These are phyloP conservation scores for Lethenteron camtschaticum DNA, from an alignment of 2,113 vertebrate genomes.

Conservation along the genomic window DNA sequence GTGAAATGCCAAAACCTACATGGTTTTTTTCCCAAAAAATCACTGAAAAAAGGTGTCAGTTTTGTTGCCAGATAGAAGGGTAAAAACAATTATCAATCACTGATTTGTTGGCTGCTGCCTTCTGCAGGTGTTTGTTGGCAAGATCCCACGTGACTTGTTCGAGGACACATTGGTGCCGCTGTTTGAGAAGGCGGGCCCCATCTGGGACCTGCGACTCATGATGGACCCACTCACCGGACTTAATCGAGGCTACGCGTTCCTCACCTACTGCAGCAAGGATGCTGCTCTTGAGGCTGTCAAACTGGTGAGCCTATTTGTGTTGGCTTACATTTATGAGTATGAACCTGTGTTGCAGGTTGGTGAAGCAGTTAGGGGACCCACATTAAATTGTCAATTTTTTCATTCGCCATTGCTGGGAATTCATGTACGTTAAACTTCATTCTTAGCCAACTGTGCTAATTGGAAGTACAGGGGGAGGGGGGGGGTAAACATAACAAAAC, in stretches of 20 bases:
- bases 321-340: background rate
- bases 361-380: too few relatives aligned
- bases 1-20: too few relatives aligned
- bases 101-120: background rate
- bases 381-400: too few relatives aligned
- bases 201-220: constrained; percentile 95
- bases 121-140: constrained; percentile 81
- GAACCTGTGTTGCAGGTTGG: too few relatives aligned
- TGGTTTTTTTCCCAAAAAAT: too few relatives aligned
- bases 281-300: constrained; percentile 89
- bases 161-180: constrained; percentile 90
- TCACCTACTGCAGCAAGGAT: constrained; percentile 96
- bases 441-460: too few relatives aligned
- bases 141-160: constrained; percentile 87
- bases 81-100: too few relatives aligned
- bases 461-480: background rate
- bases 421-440: too few relatives aligned
- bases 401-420: too few relatives aligned
- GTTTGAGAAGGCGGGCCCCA: constrained; percentile 85
- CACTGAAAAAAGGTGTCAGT: too few relatives aligned
- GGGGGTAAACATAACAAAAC: background rate
- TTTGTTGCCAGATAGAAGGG: too few relatives aligned
- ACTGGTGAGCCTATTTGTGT: constrained; percentile 35
- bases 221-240: constrained; percentile 94
- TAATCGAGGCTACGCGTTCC: constrained; percentile 90